Percentiles rank a stretch among this genome's conserved stretches.
phyloP scores from a whole-genome alignment of 2,888 invertebrate genomes.

The Drosophila pseudotakahashii region DNA sequence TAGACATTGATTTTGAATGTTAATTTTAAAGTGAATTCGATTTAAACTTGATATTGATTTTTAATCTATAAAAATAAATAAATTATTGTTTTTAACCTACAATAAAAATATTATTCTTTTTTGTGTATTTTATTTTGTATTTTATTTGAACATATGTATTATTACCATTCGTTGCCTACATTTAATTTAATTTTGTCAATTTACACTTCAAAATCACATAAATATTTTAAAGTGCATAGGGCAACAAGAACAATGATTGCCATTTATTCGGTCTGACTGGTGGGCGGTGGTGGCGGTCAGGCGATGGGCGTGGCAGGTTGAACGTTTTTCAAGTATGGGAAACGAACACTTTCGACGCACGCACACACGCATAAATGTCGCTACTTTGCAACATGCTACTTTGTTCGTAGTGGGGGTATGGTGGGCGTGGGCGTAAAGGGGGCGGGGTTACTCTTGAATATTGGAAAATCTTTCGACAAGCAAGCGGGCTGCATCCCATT shows the following conservation, averaged over 20 bases:
- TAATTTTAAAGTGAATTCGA: no score
- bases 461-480: no score
- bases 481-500: background rate
- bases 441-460: background rate
- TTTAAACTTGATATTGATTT: no score
- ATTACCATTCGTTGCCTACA: no score
- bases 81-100: no score
- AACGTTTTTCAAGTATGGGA: slow-evolving; percentile 4
- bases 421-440: background rate
- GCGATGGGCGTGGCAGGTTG: slow-evolving; percentile 5
- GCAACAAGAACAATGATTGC: background rate
- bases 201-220: no score
- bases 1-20: no score
- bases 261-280: slow-evolving; percentile 11
- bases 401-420: slow-evolving; percentile 13
- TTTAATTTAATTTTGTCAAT: background rate
- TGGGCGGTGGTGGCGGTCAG: slow-evolving; percentile 7
- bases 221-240: background rate
- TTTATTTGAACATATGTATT: no score
- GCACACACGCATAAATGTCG: slow-evolving; percentile 71
- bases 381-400: slow-evolving; percentile 63
- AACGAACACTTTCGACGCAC: slow-evolving; percentile 29
- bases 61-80: no score
- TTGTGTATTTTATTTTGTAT: no score
- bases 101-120: no score